A percentile compares a stretch with the other conserved stretches of the same genome.
Evolutionary conservation across 2,797 vertebrate species (phyloP).

Genomic region (Amazona finschi): DNA sequence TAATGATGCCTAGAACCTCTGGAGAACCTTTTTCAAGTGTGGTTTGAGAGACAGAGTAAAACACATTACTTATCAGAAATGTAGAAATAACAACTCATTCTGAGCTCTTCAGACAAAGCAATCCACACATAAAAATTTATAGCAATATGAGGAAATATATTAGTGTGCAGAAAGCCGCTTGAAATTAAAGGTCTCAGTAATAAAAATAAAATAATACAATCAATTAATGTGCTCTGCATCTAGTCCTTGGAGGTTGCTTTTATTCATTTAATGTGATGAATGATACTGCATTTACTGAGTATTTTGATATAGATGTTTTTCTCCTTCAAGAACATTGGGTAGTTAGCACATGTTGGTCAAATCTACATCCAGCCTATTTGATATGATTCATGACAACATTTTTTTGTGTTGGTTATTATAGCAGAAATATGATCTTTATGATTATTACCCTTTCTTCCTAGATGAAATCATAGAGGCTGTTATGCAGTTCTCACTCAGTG

Average conservation of each 20-base stretch:
- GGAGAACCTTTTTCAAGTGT: not conserved
- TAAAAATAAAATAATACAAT: not conserved
- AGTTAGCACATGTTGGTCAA: not conserved
- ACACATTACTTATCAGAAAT: not conserved
- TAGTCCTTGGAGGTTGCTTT: not conserved
- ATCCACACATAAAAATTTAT: not conserved
- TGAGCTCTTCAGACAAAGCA: not conserved
- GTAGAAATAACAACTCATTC: not conserved
- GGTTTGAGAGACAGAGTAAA: not conserved
- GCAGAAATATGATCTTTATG: not conserved
- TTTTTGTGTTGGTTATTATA: not conserved
- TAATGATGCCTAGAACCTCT: not conserved
- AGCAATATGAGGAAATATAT: not conserved
- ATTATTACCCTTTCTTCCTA: not conserved
- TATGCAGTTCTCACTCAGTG: not conserved
- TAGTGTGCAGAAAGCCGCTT: not conserved
- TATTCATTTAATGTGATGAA: not conserved
- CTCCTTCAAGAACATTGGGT: not conserved
- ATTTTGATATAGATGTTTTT: not conserved
- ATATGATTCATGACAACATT: fast-evolving
- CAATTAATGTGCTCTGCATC: not conserved
- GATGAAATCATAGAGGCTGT: not conserved
- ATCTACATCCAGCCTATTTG: not conserved
- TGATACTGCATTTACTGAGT: not conserved
- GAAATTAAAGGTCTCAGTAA: not conserved